These are phyloP conservation scores for Neopipo cinnamomea DNA, from an alignment of 2,113 vertebrate species.

Conservation along the genomic window DNA sequence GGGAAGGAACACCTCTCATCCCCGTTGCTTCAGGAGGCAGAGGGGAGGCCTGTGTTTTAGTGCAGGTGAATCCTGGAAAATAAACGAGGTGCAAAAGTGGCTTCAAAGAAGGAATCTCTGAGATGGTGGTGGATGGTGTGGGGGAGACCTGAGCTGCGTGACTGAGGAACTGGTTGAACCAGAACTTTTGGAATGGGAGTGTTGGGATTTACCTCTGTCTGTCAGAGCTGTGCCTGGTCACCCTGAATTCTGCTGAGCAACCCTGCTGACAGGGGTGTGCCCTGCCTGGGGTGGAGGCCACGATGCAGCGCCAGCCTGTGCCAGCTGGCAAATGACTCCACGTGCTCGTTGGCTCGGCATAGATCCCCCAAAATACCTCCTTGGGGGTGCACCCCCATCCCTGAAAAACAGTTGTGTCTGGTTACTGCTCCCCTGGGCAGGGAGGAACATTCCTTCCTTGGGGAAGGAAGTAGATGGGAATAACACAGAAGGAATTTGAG, in stretches of 20 bases:
- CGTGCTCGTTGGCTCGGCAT: neutral
- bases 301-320: neutral
- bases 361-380: neutral
- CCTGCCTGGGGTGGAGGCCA: neutral
- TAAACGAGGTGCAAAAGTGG: neutral
- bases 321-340: neutral
- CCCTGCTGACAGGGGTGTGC: neutral
- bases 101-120: neutral
- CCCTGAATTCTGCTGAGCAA: constrained; percentile 27
- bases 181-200: neutral
- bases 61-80: neutral
- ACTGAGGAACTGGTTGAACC: neutral
- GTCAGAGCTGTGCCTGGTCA: neutral
- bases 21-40: neutral
- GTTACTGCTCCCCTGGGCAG: neutral
- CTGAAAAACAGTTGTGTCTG: neutral
- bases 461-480: neutral
- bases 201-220: neutral
- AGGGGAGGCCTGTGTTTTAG: neutral
- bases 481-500: neutral
- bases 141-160: neutral
- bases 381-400: neutral
- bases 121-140: neutral
- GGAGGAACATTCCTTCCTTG: neutral
- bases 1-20: neutral